A percentile compares a stretch with the other conserved stretches of the same genome.
Evolutionary conservation across 2,888 invertebrate species (phyloP).

Genomic region (Cotesia congregata): DNA sequence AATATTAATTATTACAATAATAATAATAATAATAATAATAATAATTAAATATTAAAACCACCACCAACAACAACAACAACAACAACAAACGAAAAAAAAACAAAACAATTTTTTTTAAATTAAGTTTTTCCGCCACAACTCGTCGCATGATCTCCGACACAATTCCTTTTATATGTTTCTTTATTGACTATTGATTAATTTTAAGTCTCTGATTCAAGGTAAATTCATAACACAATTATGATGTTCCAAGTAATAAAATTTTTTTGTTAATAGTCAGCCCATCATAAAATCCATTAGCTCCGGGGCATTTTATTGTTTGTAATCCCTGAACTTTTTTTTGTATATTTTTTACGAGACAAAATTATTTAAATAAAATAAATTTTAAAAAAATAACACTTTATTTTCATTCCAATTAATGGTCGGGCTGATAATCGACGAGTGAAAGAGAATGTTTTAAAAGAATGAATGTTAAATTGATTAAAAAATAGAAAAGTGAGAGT

Average conservation of each 20-base stretch:
- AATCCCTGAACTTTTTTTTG: background rate
- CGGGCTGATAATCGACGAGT: background rate
- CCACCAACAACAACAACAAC: background rate
- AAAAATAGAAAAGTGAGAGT: background rate
- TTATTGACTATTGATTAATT: too few species aligned
- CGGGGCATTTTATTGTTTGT: background rate
- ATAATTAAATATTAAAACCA: background rate
- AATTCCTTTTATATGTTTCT: background rate
- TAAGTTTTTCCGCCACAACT: background rate
- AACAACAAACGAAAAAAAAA: background rate
- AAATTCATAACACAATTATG: too few species aligned
- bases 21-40: background rate
- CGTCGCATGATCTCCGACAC: background rate
- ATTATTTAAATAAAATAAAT: constrained; percentile 1
- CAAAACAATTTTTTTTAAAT: background rate
- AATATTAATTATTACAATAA: background rate
- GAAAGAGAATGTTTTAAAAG: background rate
- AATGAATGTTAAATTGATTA: background rate
- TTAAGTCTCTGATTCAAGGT: too few species aligned
- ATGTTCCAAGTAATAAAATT: too few species aligned
- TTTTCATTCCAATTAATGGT: background rate
- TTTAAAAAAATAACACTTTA: background rate
- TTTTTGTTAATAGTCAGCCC: background rate
- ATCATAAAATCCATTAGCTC: background rate
- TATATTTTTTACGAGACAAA: background rate